Percentiles rank a stretch among this genome's conserved stretches.
These are phyloP conservation scores for Myzus persicae DNA, from an alignment of 1,140 invertebrate genomes.

Conservation along the genomic window DNA sequence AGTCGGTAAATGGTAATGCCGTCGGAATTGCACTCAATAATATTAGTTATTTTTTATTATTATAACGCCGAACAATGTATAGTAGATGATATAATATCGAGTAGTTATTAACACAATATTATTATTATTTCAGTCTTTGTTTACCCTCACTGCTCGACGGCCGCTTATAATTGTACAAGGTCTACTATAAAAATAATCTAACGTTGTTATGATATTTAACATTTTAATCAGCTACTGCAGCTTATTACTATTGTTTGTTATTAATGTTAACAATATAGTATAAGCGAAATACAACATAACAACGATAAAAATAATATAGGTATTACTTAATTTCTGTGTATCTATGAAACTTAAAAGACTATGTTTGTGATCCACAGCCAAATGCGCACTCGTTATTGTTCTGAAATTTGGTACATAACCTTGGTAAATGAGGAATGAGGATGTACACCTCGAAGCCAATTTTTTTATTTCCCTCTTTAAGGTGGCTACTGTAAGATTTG, in stretches of 20 bases:
- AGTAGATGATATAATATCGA: neutral
- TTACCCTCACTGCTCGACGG: neutral
- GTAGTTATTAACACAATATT: neutral
- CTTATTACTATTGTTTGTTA: neutral
- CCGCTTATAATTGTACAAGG: neutral
- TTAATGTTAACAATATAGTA: neutral
- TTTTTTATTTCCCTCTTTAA: no score
- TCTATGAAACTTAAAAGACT: neutral
- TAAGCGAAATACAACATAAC: neutral
- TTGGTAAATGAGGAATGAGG: no score
- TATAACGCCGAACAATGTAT: neutral
- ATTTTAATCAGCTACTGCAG: neutral
- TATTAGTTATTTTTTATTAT: neutral
- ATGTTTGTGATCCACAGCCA: no score
- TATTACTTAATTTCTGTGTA: neutral
- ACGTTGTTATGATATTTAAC: neutral
- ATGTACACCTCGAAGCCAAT: no score
- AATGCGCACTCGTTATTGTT: no score
- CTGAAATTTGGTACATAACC: no score
- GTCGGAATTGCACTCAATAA: neutral
- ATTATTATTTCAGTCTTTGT: neutral
- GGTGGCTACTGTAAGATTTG: no score
- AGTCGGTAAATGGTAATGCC: neutral
- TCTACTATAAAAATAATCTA: neutral
- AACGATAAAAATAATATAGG: no score